These are phyloP conservation scores for Merodon equestris DNA, from an alignment of 2,888 invertebrate genomes.

Conservation along the genomic window DNA sequence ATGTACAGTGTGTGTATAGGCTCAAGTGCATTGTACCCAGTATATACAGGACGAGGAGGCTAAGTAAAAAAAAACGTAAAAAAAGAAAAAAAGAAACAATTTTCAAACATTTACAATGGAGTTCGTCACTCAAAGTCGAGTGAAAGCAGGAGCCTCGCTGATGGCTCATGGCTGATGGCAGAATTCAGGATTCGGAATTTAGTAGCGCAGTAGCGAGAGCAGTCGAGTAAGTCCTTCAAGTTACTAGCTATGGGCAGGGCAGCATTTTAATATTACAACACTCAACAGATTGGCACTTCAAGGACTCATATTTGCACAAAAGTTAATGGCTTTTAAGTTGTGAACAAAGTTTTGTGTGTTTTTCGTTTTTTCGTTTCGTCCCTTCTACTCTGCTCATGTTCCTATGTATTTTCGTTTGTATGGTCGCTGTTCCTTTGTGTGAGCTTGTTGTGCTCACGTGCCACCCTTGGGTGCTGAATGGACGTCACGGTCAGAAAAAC, in stretches of 20 bases:
- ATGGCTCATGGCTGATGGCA: no score
- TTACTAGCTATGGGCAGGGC: not conserved
- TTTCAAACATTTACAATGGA: constrained; percentile 45
- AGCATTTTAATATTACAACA: constrained; percentile 57
- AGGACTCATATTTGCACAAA: constrained; percentile 63
- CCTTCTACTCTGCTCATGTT: no score
- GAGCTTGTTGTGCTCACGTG: constrained; percentile 16
- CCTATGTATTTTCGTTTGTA: no score
- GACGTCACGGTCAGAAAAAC: constrained; percentile 33
- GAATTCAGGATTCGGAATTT: not conserved
- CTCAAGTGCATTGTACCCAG: not conserved
- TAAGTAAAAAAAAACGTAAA: not conserved
- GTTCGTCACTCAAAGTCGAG: constrained; percentile 48
- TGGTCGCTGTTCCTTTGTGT: no score
- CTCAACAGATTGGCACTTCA: constrained; percentile 66
- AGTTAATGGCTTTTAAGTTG: constrained; percentile 66
- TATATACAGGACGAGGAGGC: not conserved
- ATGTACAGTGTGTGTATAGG: not conserved
- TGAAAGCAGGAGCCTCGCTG: no score
- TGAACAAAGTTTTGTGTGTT: constrained; percentile 45
- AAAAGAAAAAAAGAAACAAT: constrained; percentile 11
- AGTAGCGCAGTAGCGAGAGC: not conserved
- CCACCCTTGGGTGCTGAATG: constrained; percentile 7
- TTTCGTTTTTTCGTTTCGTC: no score
- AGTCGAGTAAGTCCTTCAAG: no score